Conservation (phyloP, 2,797 vertebrate genomes). For the Anas bernieri region DNA sequence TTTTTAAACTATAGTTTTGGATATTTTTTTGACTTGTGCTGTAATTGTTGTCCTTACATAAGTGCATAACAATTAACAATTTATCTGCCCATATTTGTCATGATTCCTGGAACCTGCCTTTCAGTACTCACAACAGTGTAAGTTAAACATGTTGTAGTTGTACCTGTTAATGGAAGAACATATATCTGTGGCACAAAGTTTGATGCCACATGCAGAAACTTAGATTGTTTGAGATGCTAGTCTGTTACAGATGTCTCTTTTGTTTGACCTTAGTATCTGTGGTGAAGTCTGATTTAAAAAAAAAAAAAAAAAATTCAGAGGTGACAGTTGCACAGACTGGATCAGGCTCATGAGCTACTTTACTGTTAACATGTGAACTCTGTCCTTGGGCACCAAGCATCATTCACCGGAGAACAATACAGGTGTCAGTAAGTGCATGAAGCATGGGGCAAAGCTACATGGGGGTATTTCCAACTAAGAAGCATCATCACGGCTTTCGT, state of each 20-base stretch:
- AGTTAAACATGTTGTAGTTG: neutral
- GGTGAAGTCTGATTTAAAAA: neutral
- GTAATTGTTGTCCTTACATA: neutral
- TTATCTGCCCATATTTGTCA: neutral
- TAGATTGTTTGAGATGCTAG: neutral
- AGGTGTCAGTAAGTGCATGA: rapidly evolving
- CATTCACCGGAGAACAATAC: rapidly evolving
- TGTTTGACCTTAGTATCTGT: neutral
- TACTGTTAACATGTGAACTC: neutral
- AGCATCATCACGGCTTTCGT: too few relatives aligned
- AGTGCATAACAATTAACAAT: neutral
- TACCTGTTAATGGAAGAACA: neutral
- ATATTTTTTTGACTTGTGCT: neutral
- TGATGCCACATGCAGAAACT: neutral
- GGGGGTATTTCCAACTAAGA: neutral
- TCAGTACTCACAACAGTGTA: neutral
- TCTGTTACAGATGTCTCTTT: neutral
- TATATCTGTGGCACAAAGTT: neutral
- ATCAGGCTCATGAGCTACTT: neutral
- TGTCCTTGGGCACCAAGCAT: neutral
- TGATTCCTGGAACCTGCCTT: neutral
- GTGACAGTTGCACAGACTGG: neutral
- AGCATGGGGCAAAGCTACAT: neutral
- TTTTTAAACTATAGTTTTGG: neutral
- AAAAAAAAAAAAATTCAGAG: neutral